Conservation (phyloP, 2,888 invertebrate genomes). For the Leptopterna dolabrata region DNA sequence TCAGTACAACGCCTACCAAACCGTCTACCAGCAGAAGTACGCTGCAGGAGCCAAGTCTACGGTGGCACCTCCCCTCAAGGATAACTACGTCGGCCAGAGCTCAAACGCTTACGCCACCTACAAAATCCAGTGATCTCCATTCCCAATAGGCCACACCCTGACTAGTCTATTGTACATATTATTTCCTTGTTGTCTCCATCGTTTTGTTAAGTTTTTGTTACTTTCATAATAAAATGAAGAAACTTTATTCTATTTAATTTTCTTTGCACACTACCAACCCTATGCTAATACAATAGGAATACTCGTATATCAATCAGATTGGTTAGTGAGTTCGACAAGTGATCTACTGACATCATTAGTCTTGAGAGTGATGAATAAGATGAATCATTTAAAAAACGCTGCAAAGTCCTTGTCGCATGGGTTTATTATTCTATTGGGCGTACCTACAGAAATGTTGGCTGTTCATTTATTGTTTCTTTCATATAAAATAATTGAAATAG, state of each 20-base stretch:
- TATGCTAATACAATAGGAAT: no score
- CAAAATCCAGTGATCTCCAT: conserved; percentile 44
- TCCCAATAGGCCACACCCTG: neutral
- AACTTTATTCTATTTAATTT: neutral
- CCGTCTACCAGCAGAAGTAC: conserved; percentile 67
- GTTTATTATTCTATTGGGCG: no score
- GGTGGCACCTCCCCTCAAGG: conserved; percentile 64
- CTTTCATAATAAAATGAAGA: conserved; percentile 22
- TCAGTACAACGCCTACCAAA: conserved; percentile 51
- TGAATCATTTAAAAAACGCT: no score
- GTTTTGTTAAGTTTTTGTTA: conserved; percentile 19
- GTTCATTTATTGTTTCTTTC: no score
- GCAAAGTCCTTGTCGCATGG: no score
- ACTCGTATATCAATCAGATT: no score
- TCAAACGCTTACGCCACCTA: conserved; percentile 45
- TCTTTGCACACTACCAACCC: neutral
- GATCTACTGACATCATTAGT: no score
- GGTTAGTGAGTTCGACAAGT: no score
- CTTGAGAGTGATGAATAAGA: no score
- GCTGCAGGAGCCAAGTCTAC: conserved; percentile 65
- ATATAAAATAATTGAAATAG: no score
- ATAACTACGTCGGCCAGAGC: conserved; percentile 55
- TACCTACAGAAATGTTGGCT: no score
- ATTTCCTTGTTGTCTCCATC: neutral
- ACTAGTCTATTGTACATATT: conserved; percentile 53